phyloP scores from a whole-genome alignment of 2,797 vertebrate species.

The Microctenopoma lineatum region DNA sequence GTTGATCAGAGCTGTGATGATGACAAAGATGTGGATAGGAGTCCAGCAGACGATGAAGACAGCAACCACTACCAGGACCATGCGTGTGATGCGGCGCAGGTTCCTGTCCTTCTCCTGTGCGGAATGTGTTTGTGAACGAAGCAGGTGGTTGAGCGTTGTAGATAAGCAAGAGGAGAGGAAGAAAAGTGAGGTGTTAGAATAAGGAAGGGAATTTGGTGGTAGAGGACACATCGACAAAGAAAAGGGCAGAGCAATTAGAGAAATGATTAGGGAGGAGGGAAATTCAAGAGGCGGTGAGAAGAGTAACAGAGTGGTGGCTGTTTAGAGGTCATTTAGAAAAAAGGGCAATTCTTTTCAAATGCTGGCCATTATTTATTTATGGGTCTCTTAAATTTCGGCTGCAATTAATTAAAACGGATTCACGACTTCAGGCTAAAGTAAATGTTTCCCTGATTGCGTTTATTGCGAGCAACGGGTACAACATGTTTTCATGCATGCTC shows the following conservation, averaged over 20 bases:
- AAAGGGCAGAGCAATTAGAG: neutral
- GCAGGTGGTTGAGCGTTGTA: neutral
- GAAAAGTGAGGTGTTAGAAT: neutral
- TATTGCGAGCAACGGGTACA: conserved; percentile 11
- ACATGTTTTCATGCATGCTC: conserved; percentile 15
- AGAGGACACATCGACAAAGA: neutral
- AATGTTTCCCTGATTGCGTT: conserved; percentile 39
- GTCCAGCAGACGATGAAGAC: conserved; percentile 99
- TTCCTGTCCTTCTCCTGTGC: conserved; percentile 94
- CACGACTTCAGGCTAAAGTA: conserved; percentile 22
- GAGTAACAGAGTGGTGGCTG: neutral
- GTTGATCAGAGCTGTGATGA: conserved; percentile 93
- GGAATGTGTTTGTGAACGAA: neutral
- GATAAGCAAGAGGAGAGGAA: neutral
- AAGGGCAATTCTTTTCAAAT: neutral
- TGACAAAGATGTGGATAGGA: conserved; percentile 98
- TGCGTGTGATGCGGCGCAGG: conserved; percentile 95
- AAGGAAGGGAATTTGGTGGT: neutral
- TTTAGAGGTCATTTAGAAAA: neutral
- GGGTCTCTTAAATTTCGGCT: neutral
- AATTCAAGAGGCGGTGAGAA: neutral
- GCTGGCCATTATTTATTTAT: neutral
- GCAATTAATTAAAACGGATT: conserved; percentile 30
- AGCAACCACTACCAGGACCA: conserved; percentile 98
- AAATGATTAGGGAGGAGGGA: neutral